These are phyloP conservation scores for Eupleurogrammus muticus DNA, from an alignment of 2,797 vertebrate species.

Conservation along the genomic window DNA sequence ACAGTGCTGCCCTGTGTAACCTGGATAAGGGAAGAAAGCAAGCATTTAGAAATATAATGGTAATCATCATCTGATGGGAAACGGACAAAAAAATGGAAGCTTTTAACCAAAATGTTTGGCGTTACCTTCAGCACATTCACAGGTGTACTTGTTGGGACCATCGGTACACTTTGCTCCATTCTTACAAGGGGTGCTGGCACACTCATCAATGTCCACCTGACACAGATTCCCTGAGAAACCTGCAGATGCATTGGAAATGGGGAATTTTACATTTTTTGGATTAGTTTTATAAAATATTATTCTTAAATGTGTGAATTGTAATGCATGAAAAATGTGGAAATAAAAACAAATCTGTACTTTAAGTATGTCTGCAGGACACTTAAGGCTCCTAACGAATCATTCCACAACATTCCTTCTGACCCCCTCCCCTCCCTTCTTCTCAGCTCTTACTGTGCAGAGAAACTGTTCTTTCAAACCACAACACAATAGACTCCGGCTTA, in stretches of 20 bases:
- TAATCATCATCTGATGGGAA: neutral
- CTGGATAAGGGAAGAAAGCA: slow-evolving; percentile 67
- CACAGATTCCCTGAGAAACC: slow-evolving; percentile 94
- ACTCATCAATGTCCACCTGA: slow-evolving; percentile 95
- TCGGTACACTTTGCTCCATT: slow-evolving; percentile 96
- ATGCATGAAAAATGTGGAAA: slow-evolving; percentile 17
- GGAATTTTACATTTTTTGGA: neutral
- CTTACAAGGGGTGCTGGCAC: slow-evolving; percentile 96
- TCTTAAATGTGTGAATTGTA: neutral
- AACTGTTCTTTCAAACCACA: slow-evolving; percentile 74
- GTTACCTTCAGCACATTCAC: slow-evolving; percentile 96
- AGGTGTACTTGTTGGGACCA: slow-evolving; percentile 95
- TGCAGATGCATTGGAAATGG: slow-evolving; percentile 56
- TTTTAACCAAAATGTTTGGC: neutral
- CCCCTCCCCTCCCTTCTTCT: slow-evolving; percentile 5
- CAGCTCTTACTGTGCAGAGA: slow-evolving; percentile 67
- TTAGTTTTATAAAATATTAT: neutral
- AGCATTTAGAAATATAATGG: neutral
- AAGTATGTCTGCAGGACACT: slow-evolving; percentile 69
- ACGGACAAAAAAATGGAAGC: neutral
- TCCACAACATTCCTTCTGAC: slow-evolving; percentile 27
- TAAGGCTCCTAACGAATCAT: slow-evolving; percentile 64
- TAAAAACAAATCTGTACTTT: slow-evolving; percentile 73
- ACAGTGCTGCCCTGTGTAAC: slow-evolving; percentile 92
- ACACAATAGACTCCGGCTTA: slow-evolving; percentile 70